These are phyloP conservation scores for Tadarida brasiliensis DNA, from an alignment of 2,797 vertebrate species.

Conservation along the genomic window DNA sequence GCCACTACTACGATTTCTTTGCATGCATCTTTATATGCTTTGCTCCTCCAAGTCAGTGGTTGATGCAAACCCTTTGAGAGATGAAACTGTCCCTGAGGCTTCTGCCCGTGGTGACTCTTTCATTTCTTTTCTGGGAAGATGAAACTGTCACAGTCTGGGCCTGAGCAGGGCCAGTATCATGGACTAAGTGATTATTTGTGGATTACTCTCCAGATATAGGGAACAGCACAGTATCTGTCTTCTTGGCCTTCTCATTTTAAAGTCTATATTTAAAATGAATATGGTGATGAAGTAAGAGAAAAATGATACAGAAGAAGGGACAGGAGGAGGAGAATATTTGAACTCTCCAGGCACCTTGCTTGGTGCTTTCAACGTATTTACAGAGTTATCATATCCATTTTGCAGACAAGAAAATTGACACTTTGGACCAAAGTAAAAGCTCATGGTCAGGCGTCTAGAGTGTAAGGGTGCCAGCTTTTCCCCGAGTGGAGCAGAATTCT, in stretches of 20 bases:
- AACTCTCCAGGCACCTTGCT: neutral
- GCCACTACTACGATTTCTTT: neutral
- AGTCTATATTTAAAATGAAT: neutral
- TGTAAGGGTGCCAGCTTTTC: neutral
- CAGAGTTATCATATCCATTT: neutral
- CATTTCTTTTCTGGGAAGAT: neutral
- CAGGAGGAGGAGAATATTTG: neutral
- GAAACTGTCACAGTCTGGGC: neutral
- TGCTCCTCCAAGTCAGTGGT: neutral
- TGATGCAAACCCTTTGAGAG: neutral
- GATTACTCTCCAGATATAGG: neutral
- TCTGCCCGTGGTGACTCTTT: neutral
- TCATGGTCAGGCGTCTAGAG: neutral
- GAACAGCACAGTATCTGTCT: neutral
- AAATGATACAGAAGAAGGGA: neutral
- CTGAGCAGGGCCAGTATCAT: neutral
- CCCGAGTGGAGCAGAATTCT: neutral
- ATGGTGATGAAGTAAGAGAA: neutral
- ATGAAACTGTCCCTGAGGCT: neutral
- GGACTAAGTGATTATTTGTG: neutral
- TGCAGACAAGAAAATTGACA: neutral
- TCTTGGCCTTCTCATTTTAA: neutral
- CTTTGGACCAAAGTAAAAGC: neutral
- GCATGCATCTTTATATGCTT: neutral
- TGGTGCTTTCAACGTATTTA: neutral